Evolutionary conservation across 2,797 vertebrate species (phyloP).

Genomic region (Loriculus beryllinus): DNA sequence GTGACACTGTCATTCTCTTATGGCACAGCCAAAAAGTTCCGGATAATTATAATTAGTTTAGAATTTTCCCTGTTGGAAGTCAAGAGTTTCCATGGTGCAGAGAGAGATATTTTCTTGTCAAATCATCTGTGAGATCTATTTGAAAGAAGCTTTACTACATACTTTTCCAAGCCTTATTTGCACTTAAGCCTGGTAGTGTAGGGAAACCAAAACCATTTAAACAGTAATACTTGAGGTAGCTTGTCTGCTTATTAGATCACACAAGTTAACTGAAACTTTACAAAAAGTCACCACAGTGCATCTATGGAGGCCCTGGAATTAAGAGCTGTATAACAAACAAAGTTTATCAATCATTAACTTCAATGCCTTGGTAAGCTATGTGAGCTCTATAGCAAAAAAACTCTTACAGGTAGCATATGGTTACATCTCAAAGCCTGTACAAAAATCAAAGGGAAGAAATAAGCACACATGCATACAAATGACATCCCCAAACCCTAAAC

Average conservation of each 20-base stretch:
- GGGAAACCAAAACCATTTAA: slow-evolving; percentile 30
- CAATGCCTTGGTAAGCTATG: neutral
- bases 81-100: neutral
- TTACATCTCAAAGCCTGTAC: neutral
- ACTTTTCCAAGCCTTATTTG: slow-evolving; percentile 20
- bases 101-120: slow-evolving; percentile 17
- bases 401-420: fast-evolving
- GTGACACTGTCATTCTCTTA: neutral
- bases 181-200: neutral
- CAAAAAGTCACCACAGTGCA: neutral
- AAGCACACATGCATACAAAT: neutral
- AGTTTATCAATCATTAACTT: neutral
- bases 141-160: neutral
- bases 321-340: neutral
- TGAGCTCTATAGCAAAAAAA: neutral
- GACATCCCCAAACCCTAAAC: neutral
- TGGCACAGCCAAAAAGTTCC: neutral
- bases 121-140: neutral
- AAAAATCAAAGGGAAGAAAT: neutral
- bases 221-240: neutral
- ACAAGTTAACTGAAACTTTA: neutral
- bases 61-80: neutral
- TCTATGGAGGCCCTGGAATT: neutral
- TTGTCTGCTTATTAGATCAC: neutral
- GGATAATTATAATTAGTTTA: slow-evolving; percentile 40